Evolutionary conservation across 2,888 invertebrate species (phyloP), one percentile per base, ranked within the genome.

Genomic region (Schrankia costaestrigalis): DNA sequence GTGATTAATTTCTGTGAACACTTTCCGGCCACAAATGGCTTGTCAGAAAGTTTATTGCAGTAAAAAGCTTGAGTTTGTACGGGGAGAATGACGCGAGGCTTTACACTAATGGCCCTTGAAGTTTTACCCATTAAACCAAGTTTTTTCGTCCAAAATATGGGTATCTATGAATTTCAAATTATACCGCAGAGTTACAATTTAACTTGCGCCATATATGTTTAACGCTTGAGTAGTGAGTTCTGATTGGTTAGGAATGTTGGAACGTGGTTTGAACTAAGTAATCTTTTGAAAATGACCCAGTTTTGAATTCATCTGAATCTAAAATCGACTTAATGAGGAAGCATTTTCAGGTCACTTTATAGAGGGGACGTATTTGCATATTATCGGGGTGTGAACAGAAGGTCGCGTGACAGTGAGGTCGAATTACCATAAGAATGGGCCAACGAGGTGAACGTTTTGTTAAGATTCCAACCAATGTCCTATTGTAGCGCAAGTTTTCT

Each of bases 331-430:
- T 77, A 78, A 79, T 77, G 73, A 77, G 70, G 75, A 76, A 78
- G 69, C 71, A 70, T 75, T 80, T 81, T 71, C 69, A 78, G 82
- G 82, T 80, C 80, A 79, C 62, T 78, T 76, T 77, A 77, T 78
- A 76, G 77, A 78, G 65, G 67, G 63, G 49, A 47, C 63, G 68
- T 67, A 84, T 84, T 84, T 83, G 79, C 85, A 85, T 85, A 77
- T 83, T 84, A 84, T 85, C 85, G 71, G 78, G 70, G 77, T 74
- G 81, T 75, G 79, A 83, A 79, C 81, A 84, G 81, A 82, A 78
- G 78, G 80, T 79, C 72, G 82, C 81, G 82, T 81, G 83, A 79
- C 81, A 74, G 70, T 72, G 66, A 65, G 66, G 68, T 64, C 58
- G 58, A 71, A 84, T 85, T 85, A 80, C 68, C 84, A 84, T 85